phyloP scores from a whole-genome alignment of 2,888 invertebrate genomes.

The Caenorhabditis sp. region DNA sequence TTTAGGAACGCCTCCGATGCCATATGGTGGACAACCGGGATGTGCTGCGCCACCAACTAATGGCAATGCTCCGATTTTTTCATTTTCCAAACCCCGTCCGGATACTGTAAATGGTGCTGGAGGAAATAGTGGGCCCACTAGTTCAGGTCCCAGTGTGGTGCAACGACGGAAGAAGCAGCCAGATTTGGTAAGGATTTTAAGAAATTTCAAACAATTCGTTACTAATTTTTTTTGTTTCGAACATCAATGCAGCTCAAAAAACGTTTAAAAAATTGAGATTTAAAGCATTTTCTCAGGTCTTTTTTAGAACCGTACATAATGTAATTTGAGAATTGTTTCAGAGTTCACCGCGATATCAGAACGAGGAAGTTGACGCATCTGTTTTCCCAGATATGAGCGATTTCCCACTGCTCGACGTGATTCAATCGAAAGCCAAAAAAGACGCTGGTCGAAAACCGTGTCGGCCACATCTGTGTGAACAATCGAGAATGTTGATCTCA shows the following conservation, averaged over 20 bases:
- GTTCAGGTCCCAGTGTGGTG: not conserved
- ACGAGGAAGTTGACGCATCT: constrained; percentile 23
- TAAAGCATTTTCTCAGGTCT: too few relatives aligned
- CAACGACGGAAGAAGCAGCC: constrained; percentile 29
- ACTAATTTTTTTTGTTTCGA: too few relatives aligned
- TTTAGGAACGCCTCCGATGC: constrained; percentile 29
- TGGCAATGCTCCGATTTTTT: constrained; percentile 28
- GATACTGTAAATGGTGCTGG: constrained; percentile 12
- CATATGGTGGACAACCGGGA: constrained; percentile 23
- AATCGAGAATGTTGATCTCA: constrained; percentile 39
- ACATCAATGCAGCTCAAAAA: too few relatives aligned
- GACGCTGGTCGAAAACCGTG: constrained; percentile 41
- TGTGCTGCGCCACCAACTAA: constrained; percentile 25
- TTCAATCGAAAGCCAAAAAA: constrained; percentile 35
- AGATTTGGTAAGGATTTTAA: constrained; percentile 14
- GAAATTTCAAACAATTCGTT: too few relatives aligned
- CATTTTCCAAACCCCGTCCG: constrained; percentile 25
- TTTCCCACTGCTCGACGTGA: constrained; percentile 38
- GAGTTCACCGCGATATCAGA: constrained; percentile 30
- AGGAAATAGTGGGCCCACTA: constrained; percentile 1
- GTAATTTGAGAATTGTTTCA: too few relatives aligned
- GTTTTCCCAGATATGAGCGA: constrained; percentile 35
- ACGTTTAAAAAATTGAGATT: too few relatives aligned
- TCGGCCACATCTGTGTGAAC: constrained; percentile 39
- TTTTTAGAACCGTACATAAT: too few relatives aligned